Evolutionary conservation across 2,888 invertebrate species (phyloP), one percentile per base, ranked within the genome.

Genomic region (Camponotus fellah): DNA sequence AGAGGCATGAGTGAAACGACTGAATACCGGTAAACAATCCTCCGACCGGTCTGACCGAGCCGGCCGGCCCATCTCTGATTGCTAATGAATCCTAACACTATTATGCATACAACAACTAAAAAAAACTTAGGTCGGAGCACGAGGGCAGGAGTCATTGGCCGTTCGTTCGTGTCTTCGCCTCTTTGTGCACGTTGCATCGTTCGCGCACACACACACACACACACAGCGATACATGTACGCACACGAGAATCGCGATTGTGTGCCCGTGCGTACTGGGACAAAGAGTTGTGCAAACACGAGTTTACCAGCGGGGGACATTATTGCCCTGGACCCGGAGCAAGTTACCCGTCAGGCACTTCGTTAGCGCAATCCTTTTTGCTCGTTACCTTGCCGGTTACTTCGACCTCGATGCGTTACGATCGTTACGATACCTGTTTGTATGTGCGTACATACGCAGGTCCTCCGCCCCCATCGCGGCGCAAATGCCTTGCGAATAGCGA

Each of bases 21-120:
- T 86, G 87, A 85, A 87, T 85, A 75, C 87, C 88, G 91, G 94
- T 94, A 94, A 94, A 94, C 94, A 94, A 94, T 94, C 92, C 92
- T 89, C 86, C 90, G 91, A 89, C 84, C 84, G 87, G 87, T 84
- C 89, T 89, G 91, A 89, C 84, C 85, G 87, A 86, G 84, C 89
- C 85, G 84, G 82, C 87, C 91, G 89, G 86, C 89, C 94, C 94
- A 93, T 94, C 94, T 94, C 94, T 95, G 95, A 95, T 95, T 95
- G 95, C 95, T 95, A 95, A 95, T 95, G 95, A 95, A 95, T 93
- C 93, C 95, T 95, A 95, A 95, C 92, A 91, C 92, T 94, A 93
- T 95, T 95, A 95, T 93, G 93, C 92, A 94, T 94, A 92, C 93
- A 93, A 94, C 94, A 93, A 93, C 92, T 87, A 89, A 89, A 91